Evolutionary conservation across 2,888 invertebrate species (phyloP), one percentile per base, ranked within the genome.

Genomic region (Platycnemis pennipes): DNA sequence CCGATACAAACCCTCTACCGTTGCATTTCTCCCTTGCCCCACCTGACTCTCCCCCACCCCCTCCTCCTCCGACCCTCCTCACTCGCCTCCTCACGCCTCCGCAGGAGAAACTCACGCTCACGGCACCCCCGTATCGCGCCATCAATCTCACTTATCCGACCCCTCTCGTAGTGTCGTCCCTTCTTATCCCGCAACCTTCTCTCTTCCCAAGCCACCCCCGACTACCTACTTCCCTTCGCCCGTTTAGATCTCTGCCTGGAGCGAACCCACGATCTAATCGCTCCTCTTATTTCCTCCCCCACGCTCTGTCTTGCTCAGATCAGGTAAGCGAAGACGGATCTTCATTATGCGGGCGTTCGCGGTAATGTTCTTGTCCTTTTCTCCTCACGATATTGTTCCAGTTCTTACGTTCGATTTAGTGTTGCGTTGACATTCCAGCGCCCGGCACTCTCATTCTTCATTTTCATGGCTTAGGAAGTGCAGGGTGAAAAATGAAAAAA

Each of bases 91-190:
- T 53, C 16, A 49, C 49, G 88, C 53, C 53, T 53, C 53, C 19
- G 26, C 22, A 49, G 88, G 37, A 89, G 53, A 89, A 89, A 49
- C 53, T 37, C 88, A 37, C 31, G 53, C 53, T 53, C 42, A 37
- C 77, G 16, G n/a, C 37, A 77, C 37, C 37, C 2, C 77, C 77
- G 1, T 11, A 11, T 37, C 37, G 31, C 77, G 77, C 37, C 77
- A 77, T 77, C 77, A 77, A 77, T 77, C 77, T 77, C 77, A 77
- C 77, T 77, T 77, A 77, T 77, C 77, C 77, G 2, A 31, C 2
- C 16, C 31, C 77, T 31, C 37, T 37, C 77, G 77, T 37, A 11
- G 77, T 77, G 37, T 77, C 77, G 22, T 26, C 63, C 8, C 77
- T 77, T 77, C 77, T 37, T 77, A 63, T 1, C n/a, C n/a, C n/a